Percentiles rank a stretch among this genome's conserved stretches.
phyloP scores from a whole-genome alignment of 2,888 invertebrate genomes.

The Trichogramma dendrolimi region DNA sequence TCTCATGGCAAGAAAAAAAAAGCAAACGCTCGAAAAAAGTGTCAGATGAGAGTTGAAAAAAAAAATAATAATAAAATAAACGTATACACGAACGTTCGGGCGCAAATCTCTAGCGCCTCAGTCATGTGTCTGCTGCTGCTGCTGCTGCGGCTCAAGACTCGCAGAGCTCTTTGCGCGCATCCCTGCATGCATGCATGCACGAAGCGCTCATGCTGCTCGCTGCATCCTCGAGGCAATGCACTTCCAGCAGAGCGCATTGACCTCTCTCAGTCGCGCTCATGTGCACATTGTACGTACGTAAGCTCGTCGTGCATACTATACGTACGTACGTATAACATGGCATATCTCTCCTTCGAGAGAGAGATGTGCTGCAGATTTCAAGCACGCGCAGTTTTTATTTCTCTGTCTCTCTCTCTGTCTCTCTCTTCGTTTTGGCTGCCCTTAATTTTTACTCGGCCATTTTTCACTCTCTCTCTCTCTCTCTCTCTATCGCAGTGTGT shows the following conservation, averaged over 20 bases:
- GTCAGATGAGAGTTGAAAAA: no score
- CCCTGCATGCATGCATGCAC: no score
- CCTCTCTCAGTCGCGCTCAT: conserved; percentile 29
- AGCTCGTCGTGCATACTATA: no score
- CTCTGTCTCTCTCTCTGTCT: conserved; percentile 15
- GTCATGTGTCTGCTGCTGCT: neutral
- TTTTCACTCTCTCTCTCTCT: conserved; percentile 13
- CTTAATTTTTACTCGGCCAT: conserved; percentile 18
- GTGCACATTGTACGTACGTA: no score
- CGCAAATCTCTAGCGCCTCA: no score
- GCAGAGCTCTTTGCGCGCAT: no score
- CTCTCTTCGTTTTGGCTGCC: conserved; percentile 15
- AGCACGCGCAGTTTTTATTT: conserved; percentile 15
- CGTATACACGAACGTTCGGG: no score
- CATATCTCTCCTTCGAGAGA: conserved; percentile 6
- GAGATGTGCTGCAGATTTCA: neutral
- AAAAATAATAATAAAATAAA: no score
- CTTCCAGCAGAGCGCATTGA: conserved; percentile 45
- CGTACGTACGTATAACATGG: no score
- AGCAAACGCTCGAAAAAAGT: no score
- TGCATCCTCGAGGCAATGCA: conserved; percentile 47
- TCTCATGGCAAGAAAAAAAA: no score
- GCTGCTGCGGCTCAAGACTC: neutral
- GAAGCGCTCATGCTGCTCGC: neutral
- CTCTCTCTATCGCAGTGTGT: conserved; percentile 12